Evolutionary conservation across 2,888 invertebrate genomes (phyloP).

Genomic region (Petrophora chlorosata): DNA sequence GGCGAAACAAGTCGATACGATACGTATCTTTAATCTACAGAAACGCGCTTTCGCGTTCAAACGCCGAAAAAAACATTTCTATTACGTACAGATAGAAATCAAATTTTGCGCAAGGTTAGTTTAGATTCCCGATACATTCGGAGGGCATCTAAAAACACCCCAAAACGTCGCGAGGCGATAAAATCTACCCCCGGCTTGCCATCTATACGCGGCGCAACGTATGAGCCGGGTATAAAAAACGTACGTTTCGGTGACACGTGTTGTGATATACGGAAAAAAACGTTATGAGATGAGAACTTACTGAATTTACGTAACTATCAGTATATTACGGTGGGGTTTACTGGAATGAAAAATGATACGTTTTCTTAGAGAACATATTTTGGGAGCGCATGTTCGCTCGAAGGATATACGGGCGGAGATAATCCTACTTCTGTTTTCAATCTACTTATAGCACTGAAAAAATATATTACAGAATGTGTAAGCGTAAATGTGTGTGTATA

Average conservation of each 20-base stretch:
- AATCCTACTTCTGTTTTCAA: slow-evolving; percentile 3
- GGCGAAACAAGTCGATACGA: slow-evolving; percentile 32
- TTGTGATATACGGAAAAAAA: slow-evolving; percentile 27
- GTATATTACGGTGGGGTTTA: slow-evolving; percentile 19
- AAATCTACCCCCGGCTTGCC: slow-evolving; percentile 47
- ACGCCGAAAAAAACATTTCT: slow-evolving; percentile 40
- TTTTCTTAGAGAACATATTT: slow-evolving; percentile 13
- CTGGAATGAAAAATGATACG: slow-evolving; percentile 22
- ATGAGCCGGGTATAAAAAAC: slow-evolving; percentile 44
- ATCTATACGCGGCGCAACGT: slow-evolving; percentile 40
- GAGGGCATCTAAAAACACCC: slow-evolving; percentile 40
- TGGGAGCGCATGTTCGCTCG: neutral
- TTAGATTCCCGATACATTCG: slow-evolving; percentile 53
- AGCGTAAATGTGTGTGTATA: no score
- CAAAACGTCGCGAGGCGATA: slow-evolving; percentile 45
- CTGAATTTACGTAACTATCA: slow-evolving; percentile 36
- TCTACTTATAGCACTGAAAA: no score
- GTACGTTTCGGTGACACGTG: slow-evolving; percentile 51
- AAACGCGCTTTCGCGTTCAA: slow-evolving; percentile 26
- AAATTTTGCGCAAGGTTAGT: slow-evolving; percentile 49
- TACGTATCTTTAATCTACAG: slow-evolving; percentile 36
- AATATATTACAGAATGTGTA: no score
- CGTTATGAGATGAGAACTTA: slow-evolving; percentile 35
- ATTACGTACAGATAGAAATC: slow-evolving; percentile 47
- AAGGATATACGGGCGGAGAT: neutral